Evolutionary conservation across 2,888 invertebrate species (phyloP).

Genomic region (Ligdia adustata): DNA sequence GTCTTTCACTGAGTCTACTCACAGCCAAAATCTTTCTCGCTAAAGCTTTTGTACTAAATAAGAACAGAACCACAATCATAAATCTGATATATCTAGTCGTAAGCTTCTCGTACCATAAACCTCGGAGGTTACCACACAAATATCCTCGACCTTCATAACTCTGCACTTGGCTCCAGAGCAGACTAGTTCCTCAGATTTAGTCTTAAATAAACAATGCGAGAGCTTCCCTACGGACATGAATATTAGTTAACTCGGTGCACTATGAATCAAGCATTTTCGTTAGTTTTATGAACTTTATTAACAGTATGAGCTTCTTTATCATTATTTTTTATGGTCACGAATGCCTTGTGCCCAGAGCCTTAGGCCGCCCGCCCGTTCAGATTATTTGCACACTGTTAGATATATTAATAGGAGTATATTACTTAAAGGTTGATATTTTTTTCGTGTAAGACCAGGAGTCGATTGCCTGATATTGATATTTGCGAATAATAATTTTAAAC

Average conservation of each 20-base stretch:
- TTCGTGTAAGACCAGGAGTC: no score
- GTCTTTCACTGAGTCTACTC: no score
- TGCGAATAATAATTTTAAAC: no score
- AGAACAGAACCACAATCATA: conserved; percentile 4
- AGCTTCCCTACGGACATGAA: conserved; percentile 23
- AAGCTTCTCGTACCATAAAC: conserved; percentile 8
- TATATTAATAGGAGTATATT: no score
- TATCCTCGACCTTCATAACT: conserved; percentile 26
- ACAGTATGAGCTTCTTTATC: conserved; percentile 5
- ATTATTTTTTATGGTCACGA: no score
- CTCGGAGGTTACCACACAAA: conserved; percentile 17
- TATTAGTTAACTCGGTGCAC: conserved; percentile 35
- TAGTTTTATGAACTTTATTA: conserved; percentile 1
- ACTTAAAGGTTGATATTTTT: no score
- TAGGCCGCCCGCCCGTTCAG: no score
- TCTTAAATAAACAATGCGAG: conserved; percentile 28
- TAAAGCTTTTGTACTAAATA: background rate
- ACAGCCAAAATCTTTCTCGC: background rate
- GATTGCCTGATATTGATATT: no score
- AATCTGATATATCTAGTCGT: conserved; percentile 13
- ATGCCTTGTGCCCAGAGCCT: no score
- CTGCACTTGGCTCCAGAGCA: conserved; percentile 7
- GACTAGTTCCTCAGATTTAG: conserved; percentile 20
- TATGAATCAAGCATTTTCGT: conserved; percentile 43
- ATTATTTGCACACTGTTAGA: no score